phyloP scores from a whole-genome alignment of 2,113 vertebrate genomes.

The Cardinalis cardinalis region DNA sequence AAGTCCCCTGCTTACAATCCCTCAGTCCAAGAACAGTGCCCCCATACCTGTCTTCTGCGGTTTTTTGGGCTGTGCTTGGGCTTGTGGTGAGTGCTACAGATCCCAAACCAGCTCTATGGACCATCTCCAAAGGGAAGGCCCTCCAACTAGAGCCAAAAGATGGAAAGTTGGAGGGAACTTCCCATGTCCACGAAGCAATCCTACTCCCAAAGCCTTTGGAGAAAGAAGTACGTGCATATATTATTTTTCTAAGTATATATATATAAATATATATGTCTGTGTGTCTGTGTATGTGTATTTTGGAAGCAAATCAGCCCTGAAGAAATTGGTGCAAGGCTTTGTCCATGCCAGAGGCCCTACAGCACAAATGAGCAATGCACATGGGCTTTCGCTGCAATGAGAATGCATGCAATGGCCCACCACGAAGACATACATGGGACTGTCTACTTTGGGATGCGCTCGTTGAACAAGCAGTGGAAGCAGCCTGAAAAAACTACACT shows the following conservation, averaged over 20 bases:
- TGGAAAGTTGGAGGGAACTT: not conserved
- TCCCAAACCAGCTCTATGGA: not conserved
- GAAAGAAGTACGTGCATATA: not conserved
- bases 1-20: not conserved
- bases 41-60: not conserved
- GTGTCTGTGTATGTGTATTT: not conserved
- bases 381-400: fast-evolving
- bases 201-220: not conserved
- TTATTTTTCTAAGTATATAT: not conserved
- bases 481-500: not conserved
- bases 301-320: not conserved
- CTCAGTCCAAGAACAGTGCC: not conserved
- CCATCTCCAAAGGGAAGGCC: not conserved
- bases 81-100: not conserved
- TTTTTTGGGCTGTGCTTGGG: not conserved
- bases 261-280: no score
- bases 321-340: not conserved
- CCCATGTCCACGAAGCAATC: not conserved
- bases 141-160: not conserved
- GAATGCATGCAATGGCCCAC: not conserved
- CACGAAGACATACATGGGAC: not conserved
- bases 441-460: not conserved
- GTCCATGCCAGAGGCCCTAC: not conserved
- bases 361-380: not conserved
- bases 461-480: not conserved